Evolutionary conservation across 1,140 invertebrate genomes (phyloP).

Genomic region (Leptinotarsa undecemlineata): DNA sequence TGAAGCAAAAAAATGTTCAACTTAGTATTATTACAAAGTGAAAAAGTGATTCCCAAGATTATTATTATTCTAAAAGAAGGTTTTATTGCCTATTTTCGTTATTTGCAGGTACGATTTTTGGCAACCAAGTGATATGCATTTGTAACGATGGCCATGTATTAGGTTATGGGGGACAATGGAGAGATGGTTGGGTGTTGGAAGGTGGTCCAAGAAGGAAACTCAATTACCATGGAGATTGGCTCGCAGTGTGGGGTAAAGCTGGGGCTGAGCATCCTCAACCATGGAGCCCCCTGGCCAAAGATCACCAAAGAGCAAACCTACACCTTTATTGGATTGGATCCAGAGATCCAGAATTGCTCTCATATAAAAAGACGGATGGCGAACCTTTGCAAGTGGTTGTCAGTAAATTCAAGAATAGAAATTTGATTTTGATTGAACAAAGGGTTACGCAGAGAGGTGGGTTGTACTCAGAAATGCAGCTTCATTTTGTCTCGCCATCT

Average conservation of each 20-base stretch:
- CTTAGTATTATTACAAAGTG: too few species aligned
- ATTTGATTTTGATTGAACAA: constrained; percentile 76
- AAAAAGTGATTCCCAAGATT: not conserved
- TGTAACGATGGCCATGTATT: constrained; percentile 52
- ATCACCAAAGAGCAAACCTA: constrained; percentile 79
- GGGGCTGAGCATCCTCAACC: constrained; percentile 80
- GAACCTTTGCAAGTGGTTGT: constrained; percentile 72
- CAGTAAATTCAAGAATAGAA: constrained; percentile 66
- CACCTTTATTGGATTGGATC: constrained; percentile 65
- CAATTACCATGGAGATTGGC: constrained; percentile 63
- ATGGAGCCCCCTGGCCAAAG: constrained; percentile 78
- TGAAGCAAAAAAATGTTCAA: too few species aligned
- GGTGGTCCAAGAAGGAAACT: constrained; percentile 47
- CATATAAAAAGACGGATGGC: constrained; percentile 65
- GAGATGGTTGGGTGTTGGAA: constrained; percentile 52
- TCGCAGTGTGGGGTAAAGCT: constrained; percentile 74
- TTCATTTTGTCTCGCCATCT: too few species aligned
- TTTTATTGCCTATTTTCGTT: not conserved
- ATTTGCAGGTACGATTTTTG: constrained; percentile 53
- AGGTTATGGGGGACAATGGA: constrained; percentile 50
- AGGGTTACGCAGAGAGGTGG: constrained; percentile 69
- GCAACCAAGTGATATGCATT: constrained; percentile 48
- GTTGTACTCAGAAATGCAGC: not conserved
- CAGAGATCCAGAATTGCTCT: constrained; percentile 47
- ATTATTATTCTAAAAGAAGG: not conserved